phyloP scores from a whole-genome alignment of 2,888 invertebrate genomes.

The Drosophila acutilabella region DNA sequence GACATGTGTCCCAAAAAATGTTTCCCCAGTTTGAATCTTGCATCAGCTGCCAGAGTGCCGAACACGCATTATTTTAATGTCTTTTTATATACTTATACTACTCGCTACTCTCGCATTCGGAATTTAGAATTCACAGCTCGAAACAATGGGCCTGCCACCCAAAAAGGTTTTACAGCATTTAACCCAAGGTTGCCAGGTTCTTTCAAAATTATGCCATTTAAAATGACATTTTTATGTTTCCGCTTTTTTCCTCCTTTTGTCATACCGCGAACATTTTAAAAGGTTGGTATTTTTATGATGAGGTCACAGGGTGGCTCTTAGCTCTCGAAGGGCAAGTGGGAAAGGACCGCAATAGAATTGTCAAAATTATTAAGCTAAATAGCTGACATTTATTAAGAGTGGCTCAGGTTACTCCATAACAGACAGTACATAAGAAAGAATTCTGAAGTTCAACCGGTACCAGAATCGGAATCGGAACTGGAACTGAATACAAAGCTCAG shows the following conservation, averaged over 20 bases:
- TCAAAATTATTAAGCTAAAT: conserved; percentile 80
- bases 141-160: conserved; percentile 23
- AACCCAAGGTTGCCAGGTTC: conserved; percentile 44
- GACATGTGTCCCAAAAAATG: conserved; percentile 33
- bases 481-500: no score
- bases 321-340: neutral
- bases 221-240: conserved; percentile 76
- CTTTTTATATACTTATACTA: conserved; percentile 62
- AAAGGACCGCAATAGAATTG: conserved; percentile 75
- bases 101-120: conserved; percentile 12
- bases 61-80: conserved; percentile 83
- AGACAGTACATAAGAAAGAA: conserved; percentile 6
- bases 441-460: neutral
- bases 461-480: neutral
- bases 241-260: conserved; percentile 4
- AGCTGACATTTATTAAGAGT: conserved; percentile 78
- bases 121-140: conserved; percentile 21
- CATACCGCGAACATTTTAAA: conserved; percentile 31
- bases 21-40: conserved; percentile 35
- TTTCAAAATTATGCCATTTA: conserved; percentile 67
- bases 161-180: conserved; percentile 60
- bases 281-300: conserved; percentile 38
- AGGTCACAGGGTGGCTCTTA: conserved; percentile 17
- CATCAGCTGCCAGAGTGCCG: conserved; percentile 80
- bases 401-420: conserved; percentile 44